These are phyloP conservation scores for Mesitornis unicolor DNA, from an alignment of 2,113 vertebrate genomes.

Conservation along the genomic window DNA sequence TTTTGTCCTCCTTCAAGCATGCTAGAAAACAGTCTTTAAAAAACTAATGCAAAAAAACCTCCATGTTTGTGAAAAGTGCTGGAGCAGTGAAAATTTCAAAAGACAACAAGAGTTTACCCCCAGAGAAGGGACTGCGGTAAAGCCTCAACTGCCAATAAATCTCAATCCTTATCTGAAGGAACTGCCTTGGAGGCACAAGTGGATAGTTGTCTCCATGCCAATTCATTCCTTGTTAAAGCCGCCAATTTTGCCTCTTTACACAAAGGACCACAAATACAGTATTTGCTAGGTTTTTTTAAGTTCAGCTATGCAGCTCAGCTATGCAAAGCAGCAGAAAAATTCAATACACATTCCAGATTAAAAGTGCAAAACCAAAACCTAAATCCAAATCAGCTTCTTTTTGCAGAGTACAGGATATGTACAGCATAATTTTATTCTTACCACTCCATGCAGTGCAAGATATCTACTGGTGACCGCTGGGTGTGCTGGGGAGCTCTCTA, in stretches of 20 bases:
- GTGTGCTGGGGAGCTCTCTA: background rate
- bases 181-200: background rate
- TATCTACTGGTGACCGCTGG: too few species aligned
- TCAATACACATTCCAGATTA: background rate
- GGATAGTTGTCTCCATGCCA: conserved; percentile 11
- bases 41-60: background rate
- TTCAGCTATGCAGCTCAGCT: background rate
- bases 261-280: background rate
- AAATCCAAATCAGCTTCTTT: background rate
- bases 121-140: background rate
- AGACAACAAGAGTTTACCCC: background rate
- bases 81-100: background rate
- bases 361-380: background rate
- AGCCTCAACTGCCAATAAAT: background rate
- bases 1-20: background rate
- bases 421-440: background rate
- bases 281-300: background rate
- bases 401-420: background rate
- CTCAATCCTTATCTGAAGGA: background rate
- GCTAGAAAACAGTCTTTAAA: background rate
- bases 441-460: background rate
- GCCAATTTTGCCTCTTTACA: background rate
- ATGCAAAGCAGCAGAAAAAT: conserved; percentile 19
- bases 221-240: background rate
- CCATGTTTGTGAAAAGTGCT: background rate